A percentile compares a stretch with the other conserved stretches of the same genome.
phyloP scores from a whole-genome alignment of 1,140 invertebrate species.

The Sesamia nonagrioides region DNA sequence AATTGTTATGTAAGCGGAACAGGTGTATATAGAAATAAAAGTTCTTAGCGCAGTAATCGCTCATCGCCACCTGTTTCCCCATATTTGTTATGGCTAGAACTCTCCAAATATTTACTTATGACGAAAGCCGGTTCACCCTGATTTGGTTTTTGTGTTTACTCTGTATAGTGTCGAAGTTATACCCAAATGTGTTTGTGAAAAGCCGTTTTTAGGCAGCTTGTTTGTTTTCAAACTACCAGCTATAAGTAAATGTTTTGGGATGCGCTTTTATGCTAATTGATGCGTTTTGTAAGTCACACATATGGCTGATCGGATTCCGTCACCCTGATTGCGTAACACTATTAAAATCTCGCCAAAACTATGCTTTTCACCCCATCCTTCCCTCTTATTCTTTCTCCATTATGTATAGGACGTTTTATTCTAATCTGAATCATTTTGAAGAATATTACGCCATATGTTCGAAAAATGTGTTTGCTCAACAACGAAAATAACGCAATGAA shows the following conservation, averaged over 20 bases:
- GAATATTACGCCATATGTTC: no score
- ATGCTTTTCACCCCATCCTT: no score
- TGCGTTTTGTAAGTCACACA: no score
- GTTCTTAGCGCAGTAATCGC: background rate
- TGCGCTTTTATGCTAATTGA: background rate
- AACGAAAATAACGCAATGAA: no score
- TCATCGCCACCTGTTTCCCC: constrained; percentile 13
- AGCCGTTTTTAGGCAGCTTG: background rate
- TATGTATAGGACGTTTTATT: no score
- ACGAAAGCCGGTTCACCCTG: background rate
- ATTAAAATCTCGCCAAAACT: no score
- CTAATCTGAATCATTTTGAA: no score
- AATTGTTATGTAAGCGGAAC: background rate
- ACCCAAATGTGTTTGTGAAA: background rate
- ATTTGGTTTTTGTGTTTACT: constrained; percentile 6
- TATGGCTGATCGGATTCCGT: no score
- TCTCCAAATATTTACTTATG: constrained; percentile 14
- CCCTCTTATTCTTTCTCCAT: no score
- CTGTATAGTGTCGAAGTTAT: background rate
- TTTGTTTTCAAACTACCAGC: background rate
- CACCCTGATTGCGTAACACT: no score
- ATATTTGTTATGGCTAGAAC: background rate
- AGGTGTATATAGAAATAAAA: constrained; percentile 17
- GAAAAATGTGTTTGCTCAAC: no score
- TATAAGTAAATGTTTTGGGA: background rate